These are phyloP conservation scores for Tamias sibiricus DNA, from an alignment of 2,113 vertebrate species.

Conservation along the genomic window DNA sequence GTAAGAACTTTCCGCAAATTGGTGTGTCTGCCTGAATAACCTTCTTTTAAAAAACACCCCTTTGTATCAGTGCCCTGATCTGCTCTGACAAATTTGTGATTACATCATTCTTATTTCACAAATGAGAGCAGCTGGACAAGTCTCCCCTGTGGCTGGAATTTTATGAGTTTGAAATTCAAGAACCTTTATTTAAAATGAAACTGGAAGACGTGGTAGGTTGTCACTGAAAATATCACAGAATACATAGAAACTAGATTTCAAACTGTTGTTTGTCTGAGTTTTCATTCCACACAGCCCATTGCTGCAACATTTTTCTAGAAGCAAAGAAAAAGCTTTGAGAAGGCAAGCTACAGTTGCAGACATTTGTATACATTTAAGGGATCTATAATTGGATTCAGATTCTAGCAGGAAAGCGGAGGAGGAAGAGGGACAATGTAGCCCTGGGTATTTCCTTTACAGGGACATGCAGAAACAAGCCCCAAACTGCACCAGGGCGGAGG, in stretches of 20 bases:
- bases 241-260: not conserved
- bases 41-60: not conserved
- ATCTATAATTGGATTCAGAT: slow-evolving; percentile 85
- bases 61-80: not conserved
- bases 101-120: slow-evolving; percentile 48
- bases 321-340: slow-evolving; percentile 71
- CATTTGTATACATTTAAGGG: slow-evolving; percentile 84
- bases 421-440: slow-evolving; percentile 73
- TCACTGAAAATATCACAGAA: not conserved
- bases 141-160: not conserved
- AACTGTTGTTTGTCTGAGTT: slow-evolving; percentile 16
- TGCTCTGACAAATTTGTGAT: not conserved
- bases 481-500: slow-evolving; percentile 49
- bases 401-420: slow-evolving; percentile 81
- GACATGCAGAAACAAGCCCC: slow-evolving; percentile 71
- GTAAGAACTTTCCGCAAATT: not conserved
- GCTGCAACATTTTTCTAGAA: not conserved
- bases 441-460: slow-evolving; percentile 70
- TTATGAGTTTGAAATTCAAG: slow-evolving; percentile 55
- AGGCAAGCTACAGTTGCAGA: slow-evolving; percentile 63
- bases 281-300: not conserved
- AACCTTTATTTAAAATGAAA: slow-evolving; percentile 43
- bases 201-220: not conserved
- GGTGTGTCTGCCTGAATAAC: not conserved
- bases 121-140: not conserved